A percentile compares a stretch with the other conserved stretches of the same genome.
Conservation (phyloP, 2,113 vertebrate genomes). For the Centropristis striata region DNA sequence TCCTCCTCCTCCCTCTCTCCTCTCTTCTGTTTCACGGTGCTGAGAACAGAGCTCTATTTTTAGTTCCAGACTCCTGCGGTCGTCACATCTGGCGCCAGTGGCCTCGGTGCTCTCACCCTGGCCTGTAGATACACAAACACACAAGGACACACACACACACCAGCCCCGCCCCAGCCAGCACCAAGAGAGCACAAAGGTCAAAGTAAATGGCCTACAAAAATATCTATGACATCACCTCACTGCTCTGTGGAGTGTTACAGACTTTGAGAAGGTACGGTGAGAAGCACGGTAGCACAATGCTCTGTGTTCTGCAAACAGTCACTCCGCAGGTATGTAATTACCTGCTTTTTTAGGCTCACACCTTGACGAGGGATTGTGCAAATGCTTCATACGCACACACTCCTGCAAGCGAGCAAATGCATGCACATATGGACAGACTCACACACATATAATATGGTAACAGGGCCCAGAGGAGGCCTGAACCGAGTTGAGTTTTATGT, state of each 20-base stretch:
- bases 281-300: constrained; percentile 50
- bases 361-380: constrained; percentile 38
- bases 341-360: constrained; percentile 27
- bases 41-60: constrained; percentile 87
- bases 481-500: constrained; percentile 71
- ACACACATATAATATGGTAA: constrained; percentile 46
- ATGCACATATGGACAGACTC: constrained; percentile 26
- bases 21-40: constrained; percentile 77
- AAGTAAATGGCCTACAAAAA: constrained; percentile 63
- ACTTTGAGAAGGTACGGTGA: constrained; percentile 34
- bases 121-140: constrained; percentile 77
- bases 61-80: constrained; percentile 86
- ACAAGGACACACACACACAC: constrained; percentile 23
- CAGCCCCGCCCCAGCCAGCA: constrained; percentile 60
- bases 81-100: constrained; percentile 88
- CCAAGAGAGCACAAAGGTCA: constrained; percentile 78
- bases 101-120: constrained; percentile 78
- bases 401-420: constrained; percentile 9
- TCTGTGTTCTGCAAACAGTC: constrained; percentile 43
- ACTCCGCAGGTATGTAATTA: constrained; percentile 47
- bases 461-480: constrained; percentile 53
- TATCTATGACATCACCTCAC: constrained; percentile 78
- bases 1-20: constrained; percentile 48
- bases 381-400: constrained; percentile 6
- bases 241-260: constrained; percentile 46